Conservation (phyloP, 2,113 vertebrate species). For the Sinocyclocheilus anophthalmus region DNA sequence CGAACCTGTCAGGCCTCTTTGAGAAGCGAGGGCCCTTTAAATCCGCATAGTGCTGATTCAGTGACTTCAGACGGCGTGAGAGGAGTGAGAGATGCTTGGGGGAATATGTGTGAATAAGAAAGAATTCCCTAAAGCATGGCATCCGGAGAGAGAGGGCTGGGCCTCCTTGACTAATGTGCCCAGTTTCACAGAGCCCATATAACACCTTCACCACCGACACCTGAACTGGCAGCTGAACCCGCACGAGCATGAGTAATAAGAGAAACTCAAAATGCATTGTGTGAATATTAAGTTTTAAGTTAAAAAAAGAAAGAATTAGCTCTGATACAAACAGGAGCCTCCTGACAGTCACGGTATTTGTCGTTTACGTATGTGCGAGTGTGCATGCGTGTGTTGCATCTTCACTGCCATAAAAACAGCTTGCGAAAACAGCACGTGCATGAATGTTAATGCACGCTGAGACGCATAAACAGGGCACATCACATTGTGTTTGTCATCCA, state of each 20-base stretch:
- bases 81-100: constrained; percentile 42
- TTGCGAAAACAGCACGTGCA: constrained; percentile 29
- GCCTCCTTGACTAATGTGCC: constrained; percentile 41
- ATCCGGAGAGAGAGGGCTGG: constrained; percentile 39
- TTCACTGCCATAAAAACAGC: constrained; percentile 43
- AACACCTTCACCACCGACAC: constrained; percentile 53
- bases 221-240: constrained; percentile 47
- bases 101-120: constrained; percentile 47
- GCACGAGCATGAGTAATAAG: not conserved
- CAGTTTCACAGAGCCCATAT: constrained; percentile 46
- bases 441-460: constrained; percentile 46
- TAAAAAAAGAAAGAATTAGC: not conserved
- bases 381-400: constrained; percentile 17
- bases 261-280: not conserved
- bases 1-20: constrained; percentile 27
- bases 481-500: constrained; percentile 57
- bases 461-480: constrained; percentile 55
- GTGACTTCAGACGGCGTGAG: constrained; percentile 42
- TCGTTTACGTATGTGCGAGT: too few species aligned
- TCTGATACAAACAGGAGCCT: constrained; percentile 13
- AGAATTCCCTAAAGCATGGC: constrained; percentile 45
- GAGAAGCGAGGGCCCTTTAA: constrained; percentile 50
- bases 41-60: constrained; percentile 49
- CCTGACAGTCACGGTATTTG: not conserved
- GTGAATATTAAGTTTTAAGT: not conserved